Evolutionary conservation across 2,888 invertebrate genomes (phyloP).

Genomic region (Hirtodrosophila cameraria): DNA sequence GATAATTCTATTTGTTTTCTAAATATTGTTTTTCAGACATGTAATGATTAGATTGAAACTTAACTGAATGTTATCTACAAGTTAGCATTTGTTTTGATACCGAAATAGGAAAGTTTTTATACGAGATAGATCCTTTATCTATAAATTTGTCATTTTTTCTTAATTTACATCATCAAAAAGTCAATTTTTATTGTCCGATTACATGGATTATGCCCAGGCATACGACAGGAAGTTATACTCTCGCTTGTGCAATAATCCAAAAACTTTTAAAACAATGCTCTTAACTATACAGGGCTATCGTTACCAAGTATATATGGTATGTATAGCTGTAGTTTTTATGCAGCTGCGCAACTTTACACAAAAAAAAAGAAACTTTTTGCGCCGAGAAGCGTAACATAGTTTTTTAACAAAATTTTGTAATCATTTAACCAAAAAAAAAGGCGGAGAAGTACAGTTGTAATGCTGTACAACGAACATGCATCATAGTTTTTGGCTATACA

Average conservation of each 20-base stretch:
- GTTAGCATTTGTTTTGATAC: too few relatives aligned
- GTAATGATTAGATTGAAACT: slow-evolving; percentile 22
- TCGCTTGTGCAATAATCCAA: slow-evolving; percentile 59
- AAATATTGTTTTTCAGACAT: not conserved
- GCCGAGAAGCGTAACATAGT: slow-evolving; percentile 78
- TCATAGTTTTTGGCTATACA: too few relatives aligned
- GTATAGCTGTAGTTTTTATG: slow-evolving; percentile 33
- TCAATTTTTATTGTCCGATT: not conserved
- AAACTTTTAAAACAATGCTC: slow-evolving; percentile 36
- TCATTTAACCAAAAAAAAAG: slow-evolving; percentile 66
- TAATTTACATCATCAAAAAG: not conserved
- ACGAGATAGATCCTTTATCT: too few relatives aligned
- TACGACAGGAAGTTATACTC: slow-evolving; percentile 61
- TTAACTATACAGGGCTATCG: slow-evolving; percentile 19
- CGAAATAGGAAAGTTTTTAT: too few relatives aligned
- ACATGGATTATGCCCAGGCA: not conserved
- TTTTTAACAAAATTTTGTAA: slow-evolving; percentile 79
- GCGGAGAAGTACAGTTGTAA: slow-evolving; percentile 15
- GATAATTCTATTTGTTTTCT: not conserved
- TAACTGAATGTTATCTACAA: too few relatives aligned
- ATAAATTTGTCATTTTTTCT: too few relatives aligned
- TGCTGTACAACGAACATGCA: too few relatives aligned
- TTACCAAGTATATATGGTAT: slow-evolving; percentile 12
- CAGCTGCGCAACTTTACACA: slow-evolving; percentile 69
- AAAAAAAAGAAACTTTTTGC: slow-evolving; percentile 72